phyloP scores from a whole-genome alignment of 2,888 invertebrate genomes.

The Lordiphosa fenestrarum region DNA sequence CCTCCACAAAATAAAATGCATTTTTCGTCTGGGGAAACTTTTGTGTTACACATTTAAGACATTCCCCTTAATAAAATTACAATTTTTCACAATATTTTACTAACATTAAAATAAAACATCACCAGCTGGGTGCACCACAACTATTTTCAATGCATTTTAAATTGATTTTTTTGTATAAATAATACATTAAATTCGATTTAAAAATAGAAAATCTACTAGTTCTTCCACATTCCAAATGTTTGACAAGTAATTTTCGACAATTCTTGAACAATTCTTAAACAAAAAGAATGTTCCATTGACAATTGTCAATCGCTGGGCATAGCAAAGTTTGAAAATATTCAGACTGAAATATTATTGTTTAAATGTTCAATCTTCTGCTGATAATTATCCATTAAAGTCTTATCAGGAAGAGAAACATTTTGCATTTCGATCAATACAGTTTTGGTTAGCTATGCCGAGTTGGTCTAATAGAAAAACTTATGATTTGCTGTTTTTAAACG shows the following conservation, averaged over 20 bases:
- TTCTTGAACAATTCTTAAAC: slow-evolving; percentile 41
- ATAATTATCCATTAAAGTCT: slow-evolving; percentile 49
- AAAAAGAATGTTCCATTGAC: slow-evolving; percentile 53
- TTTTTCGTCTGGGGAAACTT: no score
- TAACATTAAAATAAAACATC: slow-evolving; percentile 26
- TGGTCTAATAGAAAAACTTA: slow-evolving; percentile 15
- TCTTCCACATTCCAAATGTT: slow-evolving; percentile 12
- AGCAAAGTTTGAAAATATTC: slow-evolving; percentile 60
- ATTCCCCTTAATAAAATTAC: slow-evolving; percentile 4
- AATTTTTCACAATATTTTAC: slow-evolving; percentile 4
- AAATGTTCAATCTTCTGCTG: slow-evolving; percentile 59
- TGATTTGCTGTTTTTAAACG: background rate
- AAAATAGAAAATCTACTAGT: background rate
- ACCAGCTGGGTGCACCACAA: slow-evolving; percentile 8
- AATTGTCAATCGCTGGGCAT: slow-evolving; percentile 30
- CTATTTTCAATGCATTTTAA: slow-evolving; percentile 26
- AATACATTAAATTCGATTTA: no score
- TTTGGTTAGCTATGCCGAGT: slow-evolving; percentile 43
- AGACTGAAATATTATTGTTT: slow-evolving; percentile 31
- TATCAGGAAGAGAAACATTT: slow-evolving; percentile 72
- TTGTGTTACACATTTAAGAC: slow-evolving; percentile 7
- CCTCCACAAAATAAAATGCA: no score
- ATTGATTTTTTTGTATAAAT: background rate
- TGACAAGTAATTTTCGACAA: slow-evolving; percentile 30
- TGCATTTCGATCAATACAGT: slow-evolving; percentile 63